Evolutionary conservation across 2,797 vertebrate species (phyloP).

Genomic region (Bucorvus abyssinicus): DNA sequence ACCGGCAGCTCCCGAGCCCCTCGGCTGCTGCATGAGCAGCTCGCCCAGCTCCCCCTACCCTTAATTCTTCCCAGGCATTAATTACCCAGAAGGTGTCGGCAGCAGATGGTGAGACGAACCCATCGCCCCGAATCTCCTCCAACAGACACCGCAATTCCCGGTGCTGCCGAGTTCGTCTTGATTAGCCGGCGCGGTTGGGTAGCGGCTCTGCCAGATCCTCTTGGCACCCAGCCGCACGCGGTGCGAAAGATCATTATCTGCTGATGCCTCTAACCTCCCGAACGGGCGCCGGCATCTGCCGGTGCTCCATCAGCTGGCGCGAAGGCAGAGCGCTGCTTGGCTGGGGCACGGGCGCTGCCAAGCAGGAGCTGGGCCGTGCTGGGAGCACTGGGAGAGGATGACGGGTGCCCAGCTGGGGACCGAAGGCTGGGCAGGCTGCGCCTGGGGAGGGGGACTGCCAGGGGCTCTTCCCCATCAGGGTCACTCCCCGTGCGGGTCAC

Average conservation of each 20-base stretch:
- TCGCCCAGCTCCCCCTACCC: neutral
- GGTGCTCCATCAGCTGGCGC: accelerated
- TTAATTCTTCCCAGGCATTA: conserved; percentile 36
- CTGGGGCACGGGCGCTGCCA: accelerated
- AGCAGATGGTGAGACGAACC: conserved; percentile 63
- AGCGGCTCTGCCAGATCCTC: conserved; percentile 41
- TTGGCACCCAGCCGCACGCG: neutral
- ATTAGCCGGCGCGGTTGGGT: neutral
- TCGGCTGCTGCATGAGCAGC: accelerated
- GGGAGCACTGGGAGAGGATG: neutral
- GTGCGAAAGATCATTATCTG: neutral
- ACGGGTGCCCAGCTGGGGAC: accelerated
- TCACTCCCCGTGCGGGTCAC: accelerated
- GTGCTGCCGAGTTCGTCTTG: neutral
- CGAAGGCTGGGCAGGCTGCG: accelerated
- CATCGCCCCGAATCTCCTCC: neutral
- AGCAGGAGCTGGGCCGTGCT: neutral
- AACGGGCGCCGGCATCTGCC: neutral
- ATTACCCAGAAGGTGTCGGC: conserved; percentile 60
- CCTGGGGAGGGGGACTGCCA: neutral
- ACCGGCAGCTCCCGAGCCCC: neutral
- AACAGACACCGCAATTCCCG: conserved; percentile 27
- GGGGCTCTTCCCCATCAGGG: neutral
- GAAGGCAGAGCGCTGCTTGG: accelerated
- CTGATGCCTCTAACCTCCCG: neutral